A percentile compares a stretch with the other conserved stretches of the same genome.
These are phyloP conservation scores for Hydrophis major DNA, from an alignment of 2,797 vertebrate species.

Conservation along the genomic window DNA sequence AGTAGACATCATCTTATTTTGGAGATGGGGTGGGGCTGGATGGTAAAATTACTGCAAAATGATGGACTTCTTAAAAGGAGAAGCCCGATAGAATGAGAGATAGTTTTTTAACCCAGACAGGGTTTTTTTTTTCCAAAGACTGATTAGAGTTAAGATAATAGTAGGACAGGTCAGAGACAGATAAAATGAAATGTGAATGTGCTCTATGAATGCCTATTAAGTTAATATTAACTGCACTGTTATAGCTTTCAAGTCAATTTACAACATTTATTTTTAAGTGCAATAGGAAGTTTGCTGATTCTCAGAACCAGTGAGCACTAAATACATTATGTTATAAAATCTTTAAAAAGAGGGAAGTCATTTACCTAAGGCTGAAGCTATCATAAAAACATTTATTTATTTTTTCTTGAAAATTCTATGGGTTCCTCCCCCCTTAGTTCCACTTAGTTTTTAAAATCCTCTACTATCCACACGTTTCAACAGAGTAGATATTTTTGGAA, in stretches of 20 bases:
- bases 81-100: background rate
- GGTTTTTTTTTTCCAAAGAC: background rate
- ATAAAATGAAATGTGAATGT: background rate
- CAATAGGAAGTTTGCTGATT: background rate
- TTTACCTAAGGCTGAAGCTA: background rate
- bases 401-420: background rate
- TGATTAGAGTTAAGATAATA: background rate
- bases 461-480: background rate
- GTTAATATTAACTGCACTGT: background rate
- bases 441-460: background rate
- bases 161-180: background rate
- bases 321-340: background rate
- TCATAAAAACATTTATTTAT: background rate
- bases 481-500: background rate
- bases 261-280: background rate
- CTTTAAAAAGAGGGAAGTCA: background rate
- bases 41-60: background rate
- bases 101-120: background rate
- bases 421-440: background rate
- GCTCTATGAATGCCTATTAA: background rate
- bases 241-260: background rate
- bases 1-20: background rate
- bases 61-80: background rate
- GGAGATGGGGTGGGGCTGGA: background rate
- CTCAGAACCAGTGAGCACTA: background rate